These are phyloP conservation scores for Anoplophora glabripennis DNA, from an alignment of 1,140 invertebrate genomes.

Conservation along the genomic window DNA sequence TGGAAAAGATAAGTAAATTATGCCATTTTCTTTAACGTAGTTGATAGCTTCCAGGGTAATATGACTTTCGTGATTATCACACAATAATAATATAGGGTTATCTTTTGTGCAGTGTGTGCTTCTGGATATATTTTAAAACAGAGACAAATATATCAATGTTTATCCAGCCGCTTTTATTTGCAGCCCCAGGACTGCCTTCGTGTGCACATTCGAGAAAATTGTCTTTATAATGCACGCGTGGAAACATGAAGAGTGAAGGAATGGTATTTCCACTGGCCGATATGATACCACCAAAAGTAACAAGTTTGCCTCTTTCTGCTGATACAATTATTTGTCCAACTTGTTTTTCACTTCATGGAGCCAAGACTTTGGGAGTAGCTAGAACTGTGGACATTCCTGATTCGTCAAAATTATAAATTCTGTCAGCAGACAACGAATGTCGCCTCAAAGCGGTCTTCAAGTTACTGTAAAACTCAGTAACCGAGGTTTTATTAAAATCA, in stretches of 20 bases:
- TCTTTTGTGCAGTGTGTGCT: slow-evolving; percentile 40
- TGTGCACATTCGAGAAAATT: too few relatives aligned
- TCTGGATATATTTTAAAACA: too few relatives aligned
- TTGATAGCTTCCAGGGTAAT: slow-evolving; percentile 11
- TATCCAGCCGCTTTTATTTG: too few relatives aligned
- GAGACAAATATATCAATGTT: too few relatives aligned
- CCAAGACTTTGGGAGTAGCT: slow-evolving; percentile 39
- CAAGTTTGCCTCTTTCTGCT: slow-evolving; percentile 47
- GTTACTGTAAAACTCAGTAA: slow-evolving; percentile 13
- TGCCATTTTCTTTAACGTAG: slow-evolving; percentile 8
- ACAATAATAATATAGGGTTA: slow-evolving; percentile 46
- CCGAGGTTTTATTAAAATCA: slow-evolving; percentile 14
- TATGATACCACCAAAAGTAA: too few relatives aligned
- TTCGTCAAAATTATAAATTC: slow-evolving; percentile 11
- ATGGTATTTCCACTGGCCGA: too few relatives aligned
- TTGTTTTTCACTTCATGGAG: slow-evolving; percentile 43
- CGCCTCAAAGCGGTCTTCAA: slow-evolving; percentile 6
- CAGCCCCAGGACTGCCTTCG: too few relatives aligned
- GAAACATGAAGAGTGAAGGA: too few relatives aligned
- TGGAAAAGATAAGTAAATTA: slow-evolving; percentile 3
- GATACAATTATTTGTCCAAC: slow-evolving; percentile 46
- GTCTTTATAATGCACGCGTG: too few relatives aligned
- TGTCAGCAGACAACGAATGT: slow-evolving; percentile 16
- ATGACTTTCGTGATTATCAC: slow-evolving; percentile 49
- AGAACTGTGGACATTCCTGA: slow-evolving; percentile 36